Evolutionary conservation across 2,888 invertebrate genomes (phyloP).

Genomic region (Rosalia funebris): DNA sequence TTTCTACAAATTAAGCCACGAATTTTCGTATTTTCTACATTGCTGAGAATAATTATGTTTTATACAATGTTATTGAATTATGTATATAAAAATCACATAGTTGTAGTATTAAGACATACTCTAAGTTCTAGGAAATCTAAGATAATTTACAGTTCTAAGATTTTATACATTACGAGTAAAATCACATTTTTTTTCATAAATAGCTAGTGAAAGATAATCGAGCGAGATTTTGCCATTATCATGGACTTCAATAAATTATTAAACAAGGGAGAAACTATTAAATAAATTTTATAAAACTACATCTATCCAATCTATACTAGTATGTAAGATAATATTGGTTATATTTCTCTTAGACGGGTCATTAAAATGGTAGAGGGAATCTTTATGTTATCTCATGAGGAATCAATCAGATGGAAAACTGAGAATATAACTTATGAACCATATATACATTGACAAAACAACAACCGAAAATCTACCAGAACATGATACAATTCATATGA

Average conservation of each 20-base stretch:
- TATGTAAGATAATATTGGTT: not conserved
- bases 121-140: constrained; percentile 24
- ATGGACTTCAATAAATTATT: constrained; percentile 26
- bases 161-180: constrained; percentile 31
- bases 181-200: constrained; percentile 47
- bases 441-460: too few relatives aligned
- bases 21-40: not conserved
- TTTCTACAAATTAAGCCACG: too few relatives aligned
- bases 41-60: constrained; percentile 9
- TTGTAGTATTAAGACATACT: constrained; percentile 17
- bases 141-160: constrained; percentile 21
- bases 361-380: too few relatives aligned
- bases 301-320: constrained; percentile 1
- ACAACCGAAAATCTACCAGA: too few relatives aligned
- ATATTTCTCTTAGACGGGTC: too few relatives aligned
- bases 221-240: constrained; percentile 46
- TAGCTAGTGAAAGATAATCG: constrained; percentile 52
- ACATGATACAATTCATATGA: too few relatives aligned
- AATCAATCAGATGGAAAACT: too few relatives aligned
- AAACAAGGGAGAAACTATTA: constrained; percentile 17
- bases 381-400: too few relatives aligned
- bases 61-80: constrained; percentile 13
- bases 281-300: not conserved
- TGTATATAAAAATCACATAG: constrained; percentile 27
- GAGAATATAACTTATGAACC: too few relatives aligned